phyloP scores from a whole-genome alignment of 2,113 vertebrate genomes.

The Tor tambroides region DNA sequence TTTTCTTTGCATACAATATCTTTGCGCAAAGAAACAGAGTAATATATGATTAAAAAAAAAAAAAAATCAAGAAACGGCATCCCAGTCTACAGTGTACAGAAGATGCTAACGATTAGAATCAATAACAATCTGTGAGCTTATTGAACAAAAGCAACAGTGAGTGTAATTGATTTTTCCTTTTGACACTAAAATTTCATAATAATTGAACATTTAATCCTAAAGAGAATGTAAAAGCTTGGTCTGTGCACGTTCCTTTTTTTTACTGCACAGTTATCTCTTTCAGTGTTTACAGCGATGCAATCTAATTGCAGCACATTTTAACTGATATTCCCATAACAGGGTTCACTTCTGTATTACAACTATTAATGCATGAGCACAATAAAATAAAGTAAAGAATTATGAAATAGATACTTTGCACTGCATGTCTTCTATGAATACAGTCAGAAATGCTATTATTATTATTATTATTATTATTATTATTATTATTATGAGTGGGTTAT shows the following conservation, averaged over 20 bases:
- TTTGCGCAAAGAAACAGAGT: not conserved
- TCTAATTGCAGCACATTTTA: not conserved
- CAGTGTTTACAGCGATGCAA: not conserved
- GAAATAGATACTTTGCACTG: not conserved
- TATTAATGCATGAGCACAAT: not conserved
- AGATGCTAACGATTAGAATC: constrained; percentile 30
- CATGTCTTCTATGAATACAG: not conserved
- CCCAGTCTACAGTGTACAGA: constrained; percentile 48
- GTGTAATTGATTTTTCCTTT: constrained; percentile 52
- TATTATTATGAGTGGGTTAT: not conserved
- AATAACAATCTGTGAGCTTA: constrained; percentile 53
- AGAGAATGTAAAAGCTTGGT: not conserved
- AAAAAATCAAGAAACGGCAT: not conserved
- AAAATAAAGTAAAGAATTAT: no score
- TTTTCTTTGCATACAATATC: not conserved
- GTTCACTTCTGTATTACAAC: not conserved
- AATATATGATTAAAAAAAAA: not conserved
- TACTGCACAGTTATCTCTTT: not conserved
- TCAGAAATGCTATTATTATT: not conserved
- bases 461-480: not conserved
- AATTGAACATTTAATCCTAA: constrained; percentile 44
- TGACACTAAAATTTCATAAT: constrained; percentile 43
- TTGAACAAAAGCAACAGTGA: constrained; percentile 55
- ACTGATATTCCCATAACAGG: constrained; percentile 5
- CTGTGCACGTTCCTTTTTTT: not conserved